These are phyloP conservation scores for Catharus fuscescens DNA, from an alignment of 2,113 vertebrate species.

Conservation along the genomic window DNA sequence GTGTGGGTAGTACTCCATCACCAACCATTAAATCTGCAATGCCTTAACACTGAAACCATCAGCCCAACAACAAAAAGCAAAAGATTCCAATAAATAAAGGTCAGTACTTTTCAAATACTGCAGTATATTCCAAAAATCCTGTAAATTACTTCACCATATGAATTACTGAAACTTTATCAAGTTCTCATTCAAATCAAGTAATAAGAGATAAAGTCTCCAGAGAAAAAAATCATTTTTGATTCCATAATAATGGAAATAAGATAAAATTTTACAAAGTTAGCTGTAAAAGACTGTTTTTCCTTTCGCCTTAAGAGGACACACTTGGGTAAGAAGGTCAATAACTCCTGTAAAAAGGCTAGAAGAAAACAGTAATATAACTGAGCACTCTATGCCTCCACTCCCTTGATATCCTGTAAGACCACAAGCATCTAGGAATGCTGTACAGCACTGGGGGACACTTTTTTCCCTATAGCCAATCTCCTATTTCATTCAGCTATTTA, in stretches of 20 bases:
- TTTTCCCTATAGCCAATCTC: background rate
- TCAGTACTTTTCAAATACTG: background rate
- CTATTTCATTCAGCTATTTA: background rate
- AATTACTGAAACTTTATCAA: background rate
- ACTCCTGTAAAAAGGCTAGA: background rate
- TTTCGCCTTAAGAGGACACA: background rate
- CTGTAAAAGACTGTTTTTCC: background rate
- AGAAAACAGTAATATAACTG: background rate
- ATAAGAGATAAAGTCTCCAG: background rate
- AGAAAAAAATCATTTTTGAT: background rate
- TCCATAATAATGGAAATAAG: background rate
- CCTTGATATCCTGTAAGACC: background rate
- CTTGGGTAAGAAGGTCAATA: background rate
- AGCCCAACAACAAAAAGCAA: background rate
- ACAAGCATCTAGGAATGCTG: background rate
- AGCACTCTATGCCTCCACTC: background rate
- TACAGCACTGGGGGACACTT: rapidly evolving
- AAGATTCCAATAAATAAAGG: background rate
- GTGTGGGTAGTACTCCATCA: background rate
- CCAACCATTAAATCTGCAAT: background rate
- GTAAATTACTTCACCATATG: background rate
- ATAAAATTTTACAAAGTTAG: background rate
- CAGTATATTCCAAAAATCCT: background rate
- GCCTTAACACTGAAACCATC: background rate
- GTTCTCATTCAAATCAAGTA: background rate